These are phyloP conservation scores for Stegophylla sp. DNA, from an alignment of 2,888 invertebrate genomes.

Conservation along the genomic window DNA sequence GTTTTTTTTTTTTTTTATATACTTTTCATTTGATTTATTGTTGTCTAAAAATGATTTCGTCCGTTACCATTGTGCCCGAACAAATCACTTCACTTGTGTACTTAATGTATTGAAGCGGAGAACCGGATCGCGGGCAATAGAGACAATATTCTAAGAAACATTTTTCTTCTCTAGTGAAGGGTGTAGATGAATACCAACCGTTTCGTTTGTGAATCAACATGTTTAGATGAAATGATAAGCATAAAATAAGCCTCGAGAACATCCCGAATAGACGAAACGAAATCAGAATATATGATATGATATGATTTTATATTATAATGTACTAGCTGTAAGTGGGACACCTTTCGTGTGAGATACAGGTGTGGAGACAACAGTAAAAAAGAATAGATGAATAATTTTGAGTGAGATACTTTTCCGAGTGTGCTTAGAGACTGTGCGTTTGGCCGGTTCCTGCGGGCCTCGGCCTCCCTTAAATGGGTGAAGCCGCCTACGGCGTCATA, in stretches of 20 bases:
- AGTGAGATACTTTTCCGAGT: no score
- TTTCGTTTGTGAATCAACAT: background rate
- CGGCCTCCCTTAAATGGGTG: no score
- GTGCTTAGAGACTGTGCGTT: no score
- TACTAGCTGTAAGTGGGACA: no score
- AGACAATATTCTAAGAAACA: conserved; percentile 20
- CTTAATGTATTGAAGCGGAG: conserved; percentile 10
- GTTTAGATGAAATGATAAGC: conserved; percentile 38
- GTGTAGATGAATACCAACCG: conserved; percentile 9
- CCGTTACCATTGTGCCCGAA: conserved; percentile 12
- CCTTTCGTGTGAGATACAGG: no score
- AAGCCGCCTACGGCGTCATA: no score
- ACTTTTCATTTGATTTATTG: conserved; percentile 33
- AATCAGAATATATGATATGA: no score
- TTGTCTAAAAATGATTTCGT: conserved; percentile 16
- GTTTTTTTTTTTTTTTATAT: conserved; percentile 7
- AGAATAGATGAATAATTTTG: no score
- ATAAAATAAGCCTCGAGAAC: background rate
- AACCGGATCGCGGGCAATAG: conserved; percentile 7
- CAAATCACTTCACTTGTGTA: conserved; percentile 30
- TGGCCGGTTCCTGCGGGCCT: no score
- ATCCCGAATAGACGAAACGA: background rate
- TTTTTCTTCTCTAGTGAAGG: conserved; percentile 24
- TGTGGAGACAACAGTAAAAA: no score
- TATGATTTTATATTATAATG: no score